Evolutionary conservation across 2,888 invertebrate genomes (phyloP).

Genomic region (Elegia similella): DNA sequence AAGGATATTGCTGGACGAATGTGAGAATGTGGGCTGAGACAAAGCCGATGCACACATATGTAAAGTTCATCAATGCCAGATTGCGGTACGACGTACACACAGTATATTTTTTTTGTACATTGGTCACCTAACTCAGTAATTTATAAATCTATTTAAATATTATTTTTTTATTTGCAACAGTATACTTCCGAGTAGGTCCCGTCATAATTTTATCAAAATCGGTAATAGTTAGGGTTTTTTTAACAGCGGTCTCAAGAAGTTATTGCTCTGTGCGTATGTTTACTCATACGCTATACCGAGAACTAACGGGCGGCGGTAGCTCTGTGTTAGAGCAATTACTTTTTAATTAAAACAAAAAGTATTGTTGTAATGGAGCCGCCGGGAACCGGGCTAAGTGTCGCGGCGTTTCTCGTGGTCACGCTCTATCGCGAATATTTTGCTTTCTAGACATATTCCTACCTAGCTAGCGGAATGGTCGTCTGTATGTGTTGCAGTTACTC

Average conservation of each 20-base stretch:
- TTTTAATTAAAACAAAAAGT: slow-evolving; percentile 51
- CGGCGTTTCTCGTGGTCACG: slow-evolving; percentile 11
- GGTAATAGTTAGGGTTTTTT: too few relatives aligned
- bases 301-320: slow-evolving; percentile 42
- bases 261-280: slow-evolving; percentile 17
- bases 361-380: slow-evolving; percentile 25
- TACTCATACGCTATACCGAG: slow-evolving; percentile 23
- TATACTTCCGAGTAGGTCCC: too few relatives aligned
- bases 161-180: too few relatives aligned
- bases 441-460: not conserved
- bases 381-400: slow-evolving; percentile 22
- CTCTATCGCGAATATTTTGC: slow-evolving; percentile 14
- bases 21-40: too few relatives aligned
- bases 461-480: not conserved
- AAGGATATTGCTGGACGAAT: too few relatives aligned
- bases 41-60: too few relatives aligned
- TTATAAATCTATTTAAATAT: too few relatives aligned
- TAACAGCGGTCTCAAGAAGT: slow-evolving; percentile 6
- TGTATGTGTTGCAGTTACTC: slow-evolving; percentile 29
- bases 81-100: too few relatives aligned
- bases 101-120: too few relatives aligned
- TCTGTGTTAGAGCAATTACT: slow-evolving; percentile 41
- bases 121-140: too few relatives aligned
- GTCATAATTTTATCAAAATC: too few relatives aligned
- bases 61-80: too few relatives aligned